Conservation (phyloP, 2,888 invertebrate species). For the Dryobota labecula region DNA sequence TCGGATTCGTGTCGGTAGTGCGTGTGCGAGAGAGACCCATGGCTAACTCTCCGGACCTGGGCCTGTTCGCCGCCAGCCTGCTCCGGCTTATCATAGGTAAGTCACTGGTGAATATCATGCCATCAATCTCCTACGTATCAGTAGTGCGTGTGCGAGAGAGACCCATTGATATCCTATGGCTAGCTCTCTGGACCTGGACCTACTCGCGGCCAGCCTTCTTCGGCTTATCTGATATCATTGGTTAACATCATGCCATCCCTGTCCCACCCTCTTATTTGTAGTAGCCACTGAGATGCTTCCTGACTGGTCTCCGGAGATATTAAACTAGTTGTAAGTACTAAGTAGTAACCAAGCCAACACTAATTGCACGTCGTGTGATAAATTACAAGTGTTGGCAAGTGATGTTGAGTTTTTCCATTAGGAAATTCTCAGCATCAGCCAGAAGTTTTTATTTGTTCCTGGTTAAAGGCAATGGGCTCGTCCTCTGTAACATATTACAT, state of each 20-base stretch:
- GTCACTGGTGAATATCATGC: constrained; percentile 68
- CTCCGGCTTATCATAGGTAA: constrained; percentile 92
- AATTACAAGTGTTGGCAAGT: background rate
- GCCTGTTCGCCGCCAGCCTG: constrained; percentile 91
- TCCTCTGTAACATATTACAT: background rate
- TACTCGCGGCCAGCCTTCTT: background rate
- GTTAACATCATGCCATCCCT: background rate
- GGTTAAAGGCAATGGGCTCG: background rate
- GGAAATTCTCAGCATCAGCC: background rate
- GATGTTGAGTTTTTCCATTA: background rate
- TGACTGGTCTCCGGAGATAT: background rate
- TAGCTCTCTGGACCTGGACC: background rate
- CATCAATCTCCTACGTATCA: constrained; percentile 60
- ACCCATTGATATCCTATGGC: constrained; percentile 69
- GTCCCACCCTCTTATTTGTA: background rate
- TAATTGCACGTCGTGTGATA: constrained; percentile 2
- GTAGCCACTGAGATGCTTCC: background rate
- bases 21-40: constrained; percentile 85
- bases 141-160: constrained; percentile 77
- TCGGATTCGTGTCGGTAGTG: constrained; percentile 77
- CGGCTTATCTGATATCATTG: background rate
- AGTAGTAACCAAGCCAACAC: constrained; percentile 10
- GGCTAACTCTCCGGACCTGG: constrained; percentile 91
- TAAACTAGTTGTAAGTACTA: background rate
- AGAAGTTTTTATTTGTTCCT: background rate